Base-by-base conservation (phyloP, 2,888 invertebrate genomes). In the Eucera pruinosa region DNA sequence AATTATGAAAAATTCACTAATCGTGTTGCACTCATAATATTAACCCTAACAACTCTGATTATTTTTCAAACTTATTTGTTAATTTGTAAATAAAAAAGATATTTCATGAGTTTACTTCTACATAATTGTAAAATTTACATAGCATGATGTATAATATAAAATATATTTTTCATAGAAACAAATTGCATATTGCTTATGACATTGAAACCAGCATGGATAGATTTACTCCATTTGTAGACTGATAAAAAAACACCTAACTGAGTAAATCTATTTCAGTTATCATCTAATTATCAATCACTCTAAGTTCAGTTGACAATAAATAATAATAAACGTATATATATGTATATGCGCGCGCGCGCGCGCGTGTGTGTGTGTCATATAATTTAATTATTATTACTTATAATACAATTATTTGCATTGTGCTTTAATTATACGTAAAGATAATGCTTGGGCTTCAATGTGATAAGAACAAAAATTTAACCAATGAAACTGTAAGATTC, bases 251-350 rank as follows among this genome's bases (percentile, higher is more conserved):
- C 7, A 45, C 3, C 5, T 23, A n/a, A 54, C 30, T 48, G 20
- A 41, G 20, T 68, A 68, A 43, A 73, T 61, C 69, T 68, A 62
- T 41, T n/a, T n/a, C n/a, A n/a, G n/a, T n/a, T n/a, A n/a, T n/a
- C n/a, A n/a, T n/a, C n/a, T n/a, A n/a, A n/a, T n/a, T n/a, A n/a
- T n/a, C n/a, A n/a, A n/a, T n/a, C n/a, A n/a, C n/a, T n/a, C n/a
- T n/a, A 33, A 36, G 15, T 48, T 73, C 68, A 18, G 70, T 58
- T 39, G 74, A 74, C 71, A 74, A 71, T 71, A 74, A 70, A 58
- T 64, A 61, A 54, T 45, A 5, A 43, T 36, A 58, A 43, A 57
- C 43, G 43, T 41, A 18, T 45, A n/a, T n/a, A n/a, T n/a, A n/a
- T n/a, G n/a, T n/a, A n/a, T n/a, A n/a, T n/a, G n/a, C n/a, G n/a